These are phyloP conservation scores for Arenaria interpres DNA, from an alignment of 2,113 vertebrate genomes.

Conservation along the genomic window DNA sequence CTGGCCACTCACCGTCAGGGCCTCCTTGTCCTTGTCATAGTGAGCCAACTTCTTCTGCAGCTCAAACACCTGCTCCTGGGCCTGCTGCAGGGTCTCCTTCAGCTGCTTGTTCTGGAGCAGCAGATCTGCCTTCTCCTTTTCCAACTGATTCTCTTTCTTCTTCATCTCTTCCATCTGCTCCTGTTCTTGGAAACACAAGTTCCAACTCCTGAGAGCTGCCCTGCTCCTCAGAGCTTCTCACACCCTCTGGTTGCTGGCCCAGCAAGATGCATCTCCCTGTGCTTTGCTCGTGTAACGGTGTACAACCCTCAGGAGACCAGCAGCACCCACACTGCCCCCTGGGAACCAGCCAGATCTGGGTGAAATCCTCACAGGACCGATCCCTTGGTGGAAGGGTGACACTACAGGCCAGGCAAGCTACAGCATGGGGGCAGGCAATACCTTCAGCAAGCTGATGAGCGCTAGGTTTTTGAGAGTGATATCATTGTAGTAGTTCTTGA, in stretches of 20 bases:
- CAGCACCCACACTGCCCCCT: not conserved
- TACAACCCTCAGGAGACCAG: not conserved
- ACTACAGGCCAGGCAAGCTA: not conserved
- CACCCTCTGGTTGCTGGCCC: not conserved
- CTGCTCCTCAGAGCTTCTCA: not conserved
- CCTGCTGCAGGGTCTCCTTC: constrained; percentile 74
- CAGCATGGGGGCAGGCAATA: not conserved
- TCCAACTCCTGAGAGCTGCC: not conserved
- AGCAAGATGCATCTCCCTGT: not conserved
- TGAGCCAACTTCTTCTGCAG: constrained; percentile 73
- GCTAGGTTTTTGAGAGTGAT: constrained; percentile 79
- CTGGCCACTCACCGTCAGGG: constrained; percentile 71
- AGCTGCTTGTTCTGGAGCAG: constrained; percentile 78
- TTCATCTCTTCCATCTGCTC: constrained; percentile 79
- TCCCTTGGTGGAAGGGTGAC: not conserved
- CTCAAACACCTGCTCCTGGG: constrained; percentile 71
- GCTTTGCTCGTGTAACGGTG: accelerated
- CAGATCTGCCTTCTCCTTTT: constrained; percentile 77
- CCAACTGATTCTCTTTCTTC: constrained; percentile 69
- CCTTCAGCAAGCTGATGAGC: constrained; percentile 83
- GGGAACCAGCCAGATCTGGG: not conserved
- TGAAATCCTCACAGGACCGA: not conserved
- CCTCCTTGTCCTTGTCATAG: constrained; percentile 75
- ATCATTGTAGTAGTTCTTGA: constrained; percentile 83
- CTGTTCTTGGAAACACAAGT: constrained; percentile 57